phyloP scores from a whole-genome alignment of 2,113 vertebrate species.

The Archilochus colubris region DNA sequence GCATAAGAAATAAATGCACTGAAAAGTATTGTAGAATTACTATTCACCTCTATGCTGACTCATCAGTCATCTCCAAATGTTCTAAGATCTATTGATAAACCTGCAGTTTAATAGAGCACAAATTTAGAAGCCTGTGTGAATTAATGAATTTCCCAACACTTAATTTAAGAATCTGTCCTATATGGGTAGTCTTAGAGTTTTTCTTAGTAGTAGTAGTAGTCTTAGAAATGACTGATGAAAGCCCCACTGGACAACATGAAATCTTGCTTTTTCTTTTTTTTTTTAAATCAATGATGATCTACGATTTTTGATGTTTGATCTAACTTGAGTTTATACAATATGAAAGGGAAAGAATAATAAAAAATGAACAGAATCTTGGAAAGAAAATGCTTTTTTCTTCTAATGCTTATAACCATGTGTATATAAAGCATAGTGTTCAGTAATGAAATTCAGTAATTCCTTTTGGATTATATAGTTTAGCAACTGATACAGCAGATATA shows the following conservation, averaged over 20 bases:
- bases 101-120: background rate
- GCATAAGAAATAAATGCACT: background rate
- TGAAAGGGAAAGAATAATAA: background rate
- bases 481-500: conserved; percentile 39
- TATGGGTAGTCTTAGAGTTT: background rate
- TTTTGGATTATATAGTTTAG: conserved; percentile 30
- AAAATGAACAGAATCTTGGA: background rate
- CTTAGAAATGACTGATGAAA: background rate
- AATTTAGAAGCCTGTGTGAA: background rate
- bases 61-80: background rate
- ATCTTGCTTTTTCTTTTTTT: background rate
- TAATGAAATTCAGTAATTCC: conserved; percentile 41
- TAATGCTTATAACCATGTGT: conserved; percentile 2
- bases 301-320: background rate
- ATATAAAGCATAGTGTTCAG: conserved; percentile 12
- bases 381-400: background rate
- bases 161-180: background rate
- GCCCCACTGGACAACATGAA: background rate
- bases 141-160: background rate
- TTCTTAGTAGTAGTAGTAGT: background rate
- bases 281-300: background rate
- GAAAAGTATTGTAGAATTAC: background rate
- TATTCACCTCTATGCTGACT: background rate
- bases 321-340: background rate
- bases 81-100: background rate